A percentile compares a stretch with the other conserved stretches of the same genome.
These are phyloP conservation scores for Poeciliopsis turneri DNA, from an alignment of 2,797 vertebrate genomes.

Conservation along the genomic window DNA sequence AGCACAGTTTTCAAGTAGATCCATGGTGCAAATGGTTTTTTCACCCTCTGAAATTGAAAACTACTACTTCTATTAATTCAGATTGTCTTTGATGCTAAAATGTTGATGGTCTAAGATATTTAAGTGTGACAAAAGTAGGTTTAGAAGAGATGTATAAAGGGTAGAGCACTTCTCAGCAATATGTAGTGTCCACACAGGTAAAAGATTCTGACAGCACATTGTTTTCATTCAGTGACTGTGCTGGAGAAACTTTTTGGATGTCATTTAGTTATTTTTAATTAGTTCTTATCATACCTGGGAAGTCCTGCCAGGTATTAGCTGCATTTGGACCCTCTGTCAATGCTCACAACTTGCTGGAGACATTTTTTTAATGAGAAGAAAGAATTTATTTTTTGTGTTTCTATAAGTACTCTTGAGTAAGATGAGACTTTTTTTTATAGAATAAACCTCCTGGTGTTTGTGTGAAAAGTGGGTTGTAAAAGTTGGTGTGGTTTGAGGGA, in stretches of 20 bases:
- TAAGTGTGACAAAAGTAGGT: neutral
- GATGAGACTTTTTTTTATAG: neutral
- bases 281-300: slow-evolving; percentile 51
- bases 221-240: neutral
- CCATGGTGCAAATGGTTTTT: neutral
- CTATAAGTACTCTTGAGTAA: neutral
- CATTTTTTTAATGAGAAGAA: slow-evolving; percentile 4
- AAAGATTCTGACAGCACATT: neutral
- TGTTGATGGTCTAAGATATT: neutral
- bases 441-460: neutral
- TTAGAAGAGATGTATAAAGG: neutral
- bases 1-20: neutral
- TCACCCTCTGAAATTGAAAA: neutral
- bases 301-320: slow-evolving; percentile 49
- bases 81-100: neutral
- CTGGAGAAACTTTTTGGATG: neutral
- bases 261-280: neutral
- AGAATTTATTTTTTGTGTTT: slow-evolving; percentile 12
- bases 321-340: slow-evolving; percentile 31
- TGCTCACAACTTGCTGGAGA: slow-evolving; percentile 29
- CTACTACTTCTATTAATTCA: neutral
- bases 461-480: slow-evolving; percentile 8
- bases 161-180: neutral
- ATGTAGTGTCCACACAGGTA: neutral
- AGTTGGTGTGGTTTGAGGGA: neutral